A percentile compares a stretch with the other conserved stretches of the same genome.
Evolutionary conservation across 2,797 vertebrate species (phyloP).

Genomic region (Peromyscus aztecus): DNA sequence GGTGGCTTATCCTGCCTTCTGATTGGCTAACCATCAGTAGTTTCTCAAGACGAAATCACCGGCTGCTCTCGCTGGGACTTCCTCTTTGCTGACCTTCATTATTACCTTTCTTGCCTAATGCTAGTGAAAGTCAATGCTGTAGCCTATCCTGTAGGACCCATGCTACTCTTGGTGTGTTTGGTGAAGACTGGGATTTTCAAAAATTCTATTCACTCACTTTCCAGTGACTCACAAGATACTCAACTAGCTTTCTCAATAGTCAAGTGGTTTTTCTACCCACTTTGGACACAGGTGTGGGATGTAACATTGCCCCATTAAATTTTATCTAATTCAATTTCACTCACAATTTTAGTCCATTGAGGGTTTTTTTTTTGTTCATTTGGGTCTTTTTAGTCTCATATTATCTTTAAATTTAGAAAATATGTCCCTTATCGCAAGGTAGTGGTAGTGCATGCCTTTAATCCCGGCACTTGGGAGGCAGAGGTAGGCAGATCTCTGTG

Average conservation of each 20-base stretch:
- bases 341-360: neutral
- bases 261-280: neutral
- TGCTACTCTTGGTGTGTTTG: neutral
- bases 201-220: neutral
- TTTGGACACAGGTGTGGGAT: neutral
- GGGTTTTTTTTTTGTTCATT: neutral
- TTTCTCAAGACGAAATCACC: neutral
- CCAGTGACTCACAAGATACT: neutral
- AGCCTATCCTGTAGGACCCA: neutral
- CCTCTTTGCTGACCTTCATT: neutral
- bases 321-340: slow-evolving; percentile 53
- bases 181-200: neutral
- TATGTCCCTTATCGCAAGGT: neutral
- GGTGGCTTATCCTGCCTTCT: neutral
- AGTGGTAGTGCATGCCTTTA: no score
- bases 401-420: slow-evolving; percentile 48
- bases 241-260: slow-evolving; percentile 27
- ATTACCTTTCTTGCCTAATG: neutral
- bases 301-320: neutral
- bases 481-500: no score
- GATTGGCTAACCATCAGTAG: neutral
- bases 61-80: neutral
- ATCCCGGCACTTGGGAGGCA: no score
- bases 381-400: slow-evolving; percentile 30
- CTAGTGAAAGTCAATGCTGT: neutral